Percentiles rank a stretch among this genome's conserved stretches.
Conservation (phyloP, 2,113 vertebrate genomes). For the Lynx canadensis region DNA sequence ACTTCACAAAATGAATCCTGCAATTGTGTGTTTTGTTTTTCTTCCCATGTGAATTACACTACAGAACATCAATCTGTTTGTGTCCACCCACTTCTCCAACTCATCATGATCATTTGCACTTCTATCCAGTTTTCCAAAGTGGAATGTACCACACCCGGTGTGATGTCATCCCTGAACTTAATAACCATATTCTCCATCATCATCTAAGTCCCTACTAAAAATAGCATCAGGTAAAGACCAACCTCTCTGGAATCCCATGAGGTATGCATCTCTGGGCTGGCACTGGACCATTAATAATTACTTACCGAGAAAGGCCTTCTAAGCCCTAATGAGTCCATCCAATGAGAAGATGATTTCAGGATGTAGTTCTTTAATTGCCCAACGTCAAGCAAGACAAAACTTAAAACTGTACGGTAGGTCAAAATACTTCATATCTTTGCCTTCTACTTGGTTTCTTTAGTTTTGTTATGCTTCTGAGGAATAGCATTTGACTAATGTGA, state of each 20-base stretch:
- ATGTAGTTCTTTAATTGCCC: constrained; percentile 50
- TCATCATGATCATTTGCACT: constrained; percentile 67
- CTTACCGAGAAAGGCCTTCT: constrained; percentile 65
- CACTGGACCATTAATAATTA: constrained; percentile 63
- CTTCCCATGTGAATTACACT: constrained; percentile 62
- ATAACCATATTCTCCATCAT: constrained; percentile 71
- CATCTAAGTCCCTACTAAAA: constrained; percentile 72
- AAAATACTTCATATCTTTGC: neutral
- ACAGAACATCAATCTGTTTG: constrained; percentile 63
- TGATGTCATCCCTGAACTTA: constrained; percentile 74
- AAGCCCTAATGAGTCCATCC: constrained; percentile 39
- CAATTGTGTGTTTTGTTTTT: constrained; percentile 73
- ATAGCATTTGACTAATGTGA: constrained; percentile 14
- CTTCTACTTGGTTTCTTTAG: neutral
- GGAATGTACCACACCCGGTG: constrained; percentile 72
- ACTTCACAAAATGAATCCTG: constrained; percentile 71
- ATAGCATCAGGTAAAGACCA: constrained; percentile 71
- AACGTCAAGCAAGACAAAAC: constrained; percentile 41
- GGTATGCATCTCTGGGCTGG: constrained; percentile 55
- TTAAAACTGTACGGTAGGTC: neutral
- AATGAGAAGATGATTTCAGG: constrained; percentile 64
- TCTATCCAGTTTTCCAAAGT: constrained; percentile 71
- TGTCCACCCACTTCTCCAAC: constrained; percentile 59
- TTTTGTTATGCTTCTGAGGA: constrained; percentile 39
- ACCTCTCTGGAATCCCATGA: constrained; percentile 64